phyloP scores from a whole-genome alignment of 2,888 invertebrate genomes.

The Dione juno region DNA sequence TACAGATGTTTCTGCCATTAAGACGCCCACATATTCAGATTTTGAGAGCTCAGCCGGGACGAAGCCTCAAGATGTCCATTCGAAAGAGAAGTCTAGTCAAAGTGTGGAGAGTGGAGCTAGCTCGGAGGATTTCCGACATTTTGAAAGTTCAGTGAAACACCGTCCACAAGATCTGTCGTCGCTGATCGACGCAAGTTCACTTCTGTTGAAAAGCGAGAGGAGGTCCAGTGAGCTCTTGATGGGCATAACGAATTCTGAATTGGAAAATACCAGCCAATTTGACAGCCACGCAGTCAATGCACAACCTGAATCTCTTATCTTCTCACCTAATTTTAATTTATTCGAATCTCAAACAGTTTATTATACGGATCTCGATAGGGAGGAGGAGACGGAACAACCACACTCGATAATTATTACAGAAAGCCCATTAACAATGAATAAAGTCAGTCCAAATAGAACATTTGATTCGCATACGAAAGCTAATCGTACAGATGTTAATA shows the following conservation, averaged over 20 bases:
- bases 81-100: slow-evolving; percentile 61
- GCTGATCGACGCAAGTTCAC: slow-evolving; percentile 63
- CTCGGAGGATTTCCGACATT: slow-evolving; percentile 66
- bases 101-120: slow-evolving; percentile 61
- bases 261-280: slow-evolving; percentile 54
- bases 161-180: slow-evolving; percentile 71
- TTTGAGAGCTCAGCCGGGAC: slow-evolving; percentile 64
- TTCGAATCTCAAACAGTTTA: slow-evolving; percentile 69
- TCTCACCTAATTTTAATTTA: slow-evolving; percentile 68
- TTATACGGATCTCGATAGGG: slow-evolving; percentile 65
- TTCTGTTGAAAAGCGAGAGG: slow-evolving; percentile 64
- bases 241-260: slow-evolving; percentile 48
- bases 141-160: slow-evolving; percentile 62
- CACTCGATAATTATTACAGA: slow-evolving; percentile 78
- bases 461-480: slow-evolving; percentile 57
- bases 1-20: slow-evolving; percentile 53
- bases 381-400: slow-evolving; percentile 76
- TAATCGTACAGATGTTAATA: slow-evolving; percentile 52
- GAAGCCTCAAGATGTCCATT: slow-evolving; percentile 64
- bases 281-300: slow-evolving; percentile 46
- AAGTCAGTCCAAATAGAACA: slow-evolving; percentile 58
- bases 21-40: slow-evolving; percentile 64
- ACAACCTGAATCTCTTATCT: slow-evolving; percentile 56
- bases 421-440: slow-evolving; percentile 59
- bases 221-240: slow-evolving; percentile 58